These are phyloP conservation scores for Aradus depressus DNA, from an alignment of 2,888 invertebrate genomes.

Conservation along the genomic window DNA sequence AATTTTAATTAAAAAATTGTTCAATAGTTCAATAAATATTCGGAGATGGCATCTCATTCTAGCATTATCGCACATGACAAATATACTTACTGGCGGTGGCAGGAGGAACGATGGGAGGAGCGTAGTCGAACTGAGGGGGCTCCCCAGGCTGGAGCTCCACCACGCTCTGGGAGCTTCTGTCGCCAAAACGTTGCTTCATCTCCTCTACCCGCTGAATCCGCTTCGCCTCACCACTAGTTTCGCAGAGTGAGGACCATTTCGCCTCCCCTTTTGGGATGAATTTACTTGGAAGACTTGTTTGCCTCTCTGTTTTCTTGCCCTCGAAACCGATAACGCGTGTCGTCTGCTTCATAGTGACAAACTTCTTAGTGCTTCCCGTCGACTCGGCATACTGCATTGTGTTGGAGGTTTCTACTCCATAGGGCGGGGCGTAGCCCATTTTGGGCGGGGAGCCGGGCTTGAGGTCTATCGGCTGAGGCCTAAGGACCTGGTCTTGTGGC, in stretches of 20 bases:
- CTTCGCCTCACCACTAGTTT: conserved; percentile 34
- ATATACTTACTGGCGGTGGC: conserved; percentile 26
- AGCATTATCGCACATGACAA: background rate
- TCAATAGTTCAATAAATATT: too few relatives aligned
- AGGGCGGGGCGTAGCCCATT: conserved; percentile 45
- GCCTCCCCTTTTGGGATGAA: conserved; percentile 25
- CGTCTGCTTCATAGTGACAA: conserved; percentile 57
- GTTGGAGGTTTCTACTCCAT: conserved; percentile 54
- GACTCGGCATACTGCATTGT: conserved; percentile 60
- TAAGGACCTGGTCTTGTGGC: conserved; percentile 32
- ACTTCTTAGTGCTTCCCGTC: conserved; percentile 51
- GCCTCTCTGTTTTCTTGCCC: conserved; percentile 29
- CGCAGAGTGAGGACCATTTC: conserved; percentile 29
- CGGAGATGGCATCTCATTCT: too few relatives aligned
- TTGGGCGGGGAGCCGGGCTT: conserved; percentile 49
- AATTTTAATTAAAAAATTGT: too few relatives aligned
- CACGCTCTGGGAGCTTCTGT: conserved; percentile 31
- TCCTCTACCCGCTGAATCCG: conserved; percentile 35
- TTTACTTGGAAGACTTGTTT: conserved; percentile 13
- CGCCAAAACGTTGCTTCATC: conserved; percentile 34
- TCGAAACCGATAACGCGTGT: conserved; percentile 56
- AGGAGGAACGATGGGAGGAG: conserved; percentile 37
- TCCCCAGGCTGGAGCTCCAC: conserved; percentile 44
- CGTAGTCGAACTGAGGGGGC: conserved; percentile 48
- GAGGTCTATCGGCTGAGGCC: conserved; percentile 35